Evolutionary conservation across 2,113 vertebrate species (phyloP), one percentile per base, ranked within the genome.

Genomic region (Anolis carolinensis): DNA sequence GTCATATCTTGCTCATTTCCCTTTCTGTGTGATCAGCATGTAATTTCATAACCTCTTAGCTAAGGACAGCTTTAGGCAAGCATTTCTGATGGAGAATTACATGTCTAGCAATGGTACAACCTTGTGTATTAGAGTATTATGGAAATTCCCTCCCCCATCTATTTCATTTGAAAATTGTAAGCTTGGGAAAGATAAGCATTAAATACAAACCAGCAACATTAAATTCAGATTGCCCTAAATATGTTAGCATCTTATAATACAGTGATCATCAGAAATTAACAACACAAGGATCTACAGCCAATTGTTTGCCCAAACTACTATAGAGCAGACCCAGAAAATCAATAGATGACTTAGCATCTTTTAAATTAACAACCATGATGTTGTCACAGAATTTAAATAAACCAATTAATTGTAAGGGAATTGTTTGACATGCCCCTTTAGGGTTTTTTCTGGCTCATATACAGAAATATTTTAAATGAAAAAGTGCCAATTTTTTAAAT

Each of bases 1-100:
- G 67, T 89, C 62, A 74, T 85, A 73, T n/a, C 68, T 62, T 88
- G 6, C 2, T 84, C 81, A 18, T 82, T 2, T 4, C 87, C 86
- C 30, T n/a, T 8, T 82, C 62, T 67, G 6, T 67, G 21, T 1
- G 76, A 27, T 87, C 72, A 73, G 48, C 78, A 59, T 85, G 82
- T 10, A 88, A 90, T 23, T n/a, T 81, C 7, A n/a, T 36, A 0
- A 0, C 52, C 55, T 86, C 73, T 86, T 34, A 71, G 34, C 14
- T 83, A 74, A 83, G 77, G 25, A 30, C 18, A 88, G 1, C 0
- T 8, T 5, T 11, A 10, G 20, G 7, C 5, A 92, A 89, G 68
- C 0, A 34, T 85, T 91, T 88, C 30, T 80, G 5, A 83, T 21
- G 5, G 7, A 59, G 67, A 18, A 36, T 80, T 93, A 65, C 20